Conservation (phyloP, 92 coral and sea anemone genomes). For the Umimayanthus chanpuru region DNA sequence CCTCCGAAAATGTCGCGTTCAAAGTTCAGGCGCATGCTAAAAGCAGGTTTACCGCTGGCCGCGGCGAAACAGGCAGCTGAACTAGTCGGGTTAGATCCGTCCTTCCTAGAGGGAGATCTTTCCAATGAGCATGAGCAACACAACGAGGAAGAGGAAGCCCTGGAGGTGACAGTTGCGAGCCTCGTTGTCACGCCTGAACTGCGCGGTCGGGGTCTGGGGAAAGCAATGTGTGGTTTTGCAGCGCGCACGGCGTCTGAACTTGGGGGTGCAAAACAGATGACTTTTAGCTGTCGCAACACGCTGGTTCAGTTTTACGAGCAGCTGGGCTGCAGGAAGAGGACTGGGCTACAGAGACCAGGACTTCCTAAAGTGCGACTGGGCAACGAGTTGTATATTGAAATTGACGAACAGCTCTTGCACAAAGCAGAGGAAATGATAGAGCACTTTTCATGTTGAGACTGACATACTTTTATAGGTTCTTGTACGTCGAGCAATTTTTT, state of each 20-base stretch:
- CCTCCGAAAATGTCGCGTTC: neutral
- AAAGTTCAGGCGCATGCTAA: slow-evolving; percentile 57
- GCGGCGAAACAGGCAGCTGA: slow-evolving; percentile 59
- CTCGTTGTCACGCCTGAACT: slow-evolving; percentile 66
- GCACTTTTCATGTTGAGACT: neutral
- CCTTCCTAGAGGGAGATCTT: slow-evolving; percentile 23
- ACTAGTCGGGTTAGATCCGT: slow-evolving; percentile 55
- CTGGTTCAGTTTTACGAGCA: slow-evolving; percentile 56
- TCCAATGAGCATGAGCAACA: neutral
- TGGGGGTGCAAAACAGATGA: slow-evolving; percentile 46
- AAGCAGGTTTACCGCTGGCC: slow-evolving; percentile 58
- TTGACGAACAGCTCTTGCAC: slow-evolving; percentile 9
- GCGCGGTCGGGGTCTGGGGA: slow-evolving; percentile 72
- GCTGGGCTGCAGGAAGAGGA: slow-evolving; percentile 54
- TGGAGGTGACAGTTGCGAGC: slow-evolving; percentile 47
- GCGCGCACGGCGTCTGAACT: slow-evolving; percentile 48
- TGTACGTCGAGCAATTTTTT: too few relatives aligned
- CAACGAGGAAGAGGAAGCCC: neutral
- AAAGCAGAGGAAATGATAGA: slow-evolving; percentile 23
- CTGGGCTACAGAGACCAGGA: slow-evolving; percentile 42
- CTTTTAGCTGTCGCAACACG: slow-evolving; percentile 49
- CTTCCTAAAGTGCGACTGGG: slow-evolving; percentile 61
- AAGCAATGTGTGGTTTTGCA: slow-evolving; percentile 57
- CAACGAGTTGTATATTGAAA: slow-evolving; percentile 58
- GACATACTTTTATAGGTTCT: too few relatives aligned